Conservation (phyloP, 2,888 invertebrate genomes). For the Monoplex corrugatus region DNA sequence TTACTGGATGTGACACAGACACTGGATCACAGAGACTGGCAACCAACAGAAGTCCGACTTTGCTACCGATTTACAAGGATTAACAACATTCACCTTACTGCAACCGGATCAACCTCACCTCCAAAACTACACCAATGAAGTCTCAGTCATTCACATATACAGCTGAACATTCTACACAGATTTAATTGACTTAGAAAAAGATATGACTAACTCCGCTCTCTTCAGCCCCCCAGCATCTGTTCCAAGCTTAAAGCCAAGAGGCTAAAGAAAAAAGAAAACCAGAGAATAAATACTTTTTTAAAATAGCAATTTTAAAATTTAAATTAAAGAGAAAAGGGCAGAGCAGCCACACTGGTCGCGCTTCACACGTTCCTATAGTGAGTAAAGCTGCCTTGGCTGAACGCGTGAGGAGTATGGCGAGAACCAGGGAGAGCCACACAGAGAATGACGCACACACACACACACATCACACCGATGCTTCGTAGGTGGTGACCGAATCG, state of each 20-base stretch:
- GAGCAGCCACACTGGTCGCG: not conserved
- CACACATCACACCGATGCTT: constrained; percentile 72
- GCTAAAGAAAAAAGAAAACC: not conserved
- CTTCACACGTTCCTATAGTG: not conserved
- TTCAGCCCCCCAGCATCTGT: not conserved
- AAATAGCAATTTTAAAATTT: not conserved
- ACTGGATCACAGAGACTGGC: constrained; percentile 27
- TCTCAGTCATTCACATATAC: not conserved
- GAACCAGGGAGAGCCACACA: not conserved
- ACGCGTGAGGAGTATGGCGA: not conserved
- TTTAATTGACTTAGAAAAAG: not conserved
- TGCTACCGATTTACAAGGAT: too few species aligned
- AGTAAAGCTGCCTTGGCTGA: constrained; percentile 44
- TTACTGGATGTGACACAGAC: constrained; percentile 30
- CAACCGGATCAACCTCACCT: not conserved
- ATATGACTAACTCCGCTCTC: not conserved
- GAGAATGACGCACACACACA: not conserved
- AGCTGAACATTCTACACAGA: not conserved
- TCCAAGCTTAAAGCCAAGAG: not conserved
- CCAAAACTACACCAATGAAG: not conserved
- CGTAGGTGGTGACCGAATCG: constrained; percentile 73
- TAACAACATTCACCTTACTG: not conserved
- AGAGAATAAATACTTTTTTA: not conserved
- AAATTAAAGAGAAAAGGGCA: not conserved
- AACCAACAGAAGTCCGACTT: too few species aligned